Conservation (phyloP, 1,140 invertebrate genomes). For the Calosoma granatense region DNA sequence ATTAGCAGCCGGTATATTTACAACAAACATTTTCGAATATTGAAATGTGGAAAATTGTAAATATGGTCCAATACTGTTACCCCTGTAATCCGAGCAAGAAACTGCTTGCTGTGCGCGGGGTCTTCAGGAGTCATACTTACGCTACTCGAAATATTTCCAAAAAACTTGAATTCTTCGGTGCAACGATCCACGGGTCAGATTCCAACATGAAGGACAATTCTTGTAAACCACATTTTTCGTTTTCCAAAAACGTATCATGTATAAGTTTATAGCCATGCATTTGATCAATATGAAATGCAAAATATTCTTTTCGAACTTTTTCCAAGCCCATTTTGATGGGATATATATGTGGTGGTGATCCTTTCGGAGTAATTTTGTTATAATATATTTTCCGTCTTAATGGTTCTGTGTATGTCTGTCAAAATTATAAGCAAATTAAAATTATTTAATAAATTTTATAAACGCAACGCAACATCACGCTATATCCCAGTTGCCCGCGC, state of each 20-base stretch:
- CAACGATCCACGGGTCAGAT: constrained; percentile 41
- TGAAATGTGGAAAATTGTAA: too few species aligned
- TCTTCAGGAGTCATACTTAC: too few species aligned
- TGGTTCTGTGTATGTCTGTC: constrained; percentile 44
- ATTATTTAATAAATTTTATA: constrained; percentile 7
- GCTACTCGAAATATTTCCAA: constrained; percentile 48
- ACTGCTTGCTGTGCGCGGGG: too few species aligned
- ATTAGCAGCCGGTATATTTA: too few species aligned
- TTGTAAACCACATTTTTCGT: constrained; percentile 51
- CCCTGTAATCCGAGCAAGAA: too few species aligned
- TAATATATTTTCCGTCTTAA: constrained; percentile 45
- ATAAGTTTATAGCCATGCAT: constrained; percentile 47
- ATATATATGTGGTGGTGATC: constrained; percentile 40
- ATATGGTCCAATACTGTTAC: too few species aligned
- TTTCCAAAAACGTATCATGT: constrained; percentile 46
- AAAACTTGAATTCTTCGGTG: constrained; percentile 44
- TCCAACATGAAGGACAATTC: constrained; percentile 47
- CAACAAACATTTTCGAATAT: too few species aligned
- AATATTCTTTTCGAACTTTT: constrained; percentile 42
- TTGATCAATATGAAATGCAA: constrained; percentile 50
- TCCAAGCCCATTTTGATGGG: constrained; percentile 43
- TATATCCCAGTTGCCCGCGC: too few species aligned
- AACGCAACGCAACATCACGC: too few species aligned
- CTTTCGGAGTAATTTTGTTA: constrained; percentile 45
- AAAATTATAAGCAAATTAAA: too few species aligned